Evolutionary conservation across 2,888 invertebrate genomes (phyloP).

Genomic region (Plagiodera versicolora): DNA sequence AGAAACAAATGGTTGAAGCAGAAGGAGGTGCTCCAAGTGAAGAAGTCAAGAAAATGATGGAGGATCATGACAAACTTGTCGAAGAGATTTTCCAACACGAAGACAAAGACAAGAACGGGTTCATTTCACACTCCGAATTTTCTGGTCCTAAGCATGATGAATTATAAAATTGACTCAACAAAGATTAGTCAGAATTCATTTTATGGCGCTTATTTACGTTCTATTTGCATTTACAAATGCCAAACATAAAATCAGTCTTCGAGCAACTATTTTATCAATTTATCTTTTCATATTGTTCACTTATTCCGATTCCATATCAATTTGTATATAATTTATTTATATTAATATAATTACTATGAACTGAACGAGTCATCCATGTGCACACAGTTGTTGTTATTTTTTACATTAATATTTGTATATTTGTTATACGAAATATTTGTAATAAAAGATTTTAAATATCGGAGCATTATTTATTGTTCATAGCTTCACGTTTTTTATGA

Average conservation of each 20-base stretch:
- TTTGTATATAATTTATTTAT: constrained; percentile 18
- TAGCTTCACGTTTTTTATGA: neutral
- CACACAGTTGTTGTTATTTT: constrained; percentile 20
- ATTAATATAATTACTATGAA: constrained; percentile 15
- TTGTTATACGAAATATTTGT: constrained; percentile 28
- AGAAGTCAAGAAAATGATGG: constrained; percentile 80
- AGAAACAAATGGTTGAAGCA: constrained; percentile 86
- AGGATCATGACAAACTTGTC: constrained; percentile 89
- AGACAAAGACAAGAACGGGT: constrained; percentile 95
- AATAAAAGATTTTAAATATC: constrained; percentile 35
- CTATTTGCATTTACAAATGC: constrained; percentile 15
- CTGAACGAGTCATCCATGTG: constrained; percentile 2
- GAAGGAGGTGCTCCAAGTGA: constrained; percentile 74
- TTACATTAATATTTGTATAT: constrained; percentile 29
- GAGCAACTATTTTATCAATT: neutral
- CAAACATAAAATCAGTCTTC: constrained; percentile 6
- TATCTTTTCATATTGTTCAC: neutral
- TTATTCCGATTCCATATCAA: neutral
- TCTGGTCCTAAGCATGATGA: constrained; percentile 98
- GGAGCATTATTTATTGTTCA: neutral
- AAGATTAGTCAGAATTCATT: constrained; percentile 9
- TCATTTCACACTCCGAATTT: constrained; percentile 94
- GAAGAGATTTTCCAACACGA: constrained; percentile 98
- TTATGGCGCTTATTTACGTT: constrained; percentile 7
- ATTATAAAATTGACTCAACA: constrained; percentile 62